phyloP scores from a whole-genome alignment of 2,888 invertebrate species.

The Acanthosepion pharaonis region DNA sequence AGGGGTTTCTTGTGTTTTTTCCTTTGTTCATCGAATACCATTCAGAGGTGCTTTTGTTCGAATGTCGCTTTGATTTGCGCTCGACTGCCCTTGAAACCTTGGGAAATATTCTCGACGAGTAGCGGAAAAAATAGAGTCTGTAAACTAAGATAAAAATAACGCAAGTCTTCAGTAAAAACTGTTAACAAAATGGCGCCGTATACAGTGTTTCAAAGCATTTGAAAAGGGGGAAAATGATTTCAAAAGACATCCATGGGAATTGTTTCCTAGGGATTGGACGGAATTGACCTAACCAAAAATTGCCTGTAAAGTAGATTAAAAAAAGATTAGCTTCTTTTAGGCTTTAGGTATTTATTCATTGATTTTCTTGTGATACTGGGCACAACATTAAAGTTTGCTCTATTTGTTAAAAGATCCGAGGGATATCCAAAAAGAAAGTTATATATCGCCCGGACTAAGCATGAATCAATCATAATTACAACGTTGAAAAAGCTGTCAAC shows the following conservation, averaged over 20 bases:
- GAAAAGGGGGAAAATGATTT: not conserved
- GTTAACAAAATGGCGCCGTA: not conserved
- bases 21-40: not conserved
- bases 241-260: not conserved
- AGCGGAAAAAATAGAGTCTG: not conserved
- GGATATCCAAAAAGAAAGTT: too few relatives aligned
- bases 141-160: not conserved
- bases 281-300: not conserved
- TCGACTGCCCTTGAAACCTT: not conserved
- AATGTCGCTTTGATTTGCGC: not conserved
- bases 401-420: too few relatives aligned
- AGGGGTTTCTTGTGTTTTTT: not conserved
- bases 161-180: not conserved
- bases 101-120: not conserved
- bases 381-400: too few relatives aligned
- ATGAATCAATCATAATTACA: too few relatives aligned
- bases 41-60: not conserved
- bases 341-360: too few relatives aligned
- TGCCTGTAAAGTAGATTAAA: not conserved
- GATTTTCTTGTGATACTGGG: too few relatives aligned
- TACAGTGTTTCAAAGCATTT: not conserved
- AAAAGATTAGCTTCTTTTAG: not conserved
- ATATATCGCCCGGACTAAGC: too few relatives aligned
- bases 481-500: too few relatives aligned
- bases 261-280: not conserved